Conservation (phyloP, 2,113 vertebrate genomes). For the Lophotis ruficrista region DNA sequence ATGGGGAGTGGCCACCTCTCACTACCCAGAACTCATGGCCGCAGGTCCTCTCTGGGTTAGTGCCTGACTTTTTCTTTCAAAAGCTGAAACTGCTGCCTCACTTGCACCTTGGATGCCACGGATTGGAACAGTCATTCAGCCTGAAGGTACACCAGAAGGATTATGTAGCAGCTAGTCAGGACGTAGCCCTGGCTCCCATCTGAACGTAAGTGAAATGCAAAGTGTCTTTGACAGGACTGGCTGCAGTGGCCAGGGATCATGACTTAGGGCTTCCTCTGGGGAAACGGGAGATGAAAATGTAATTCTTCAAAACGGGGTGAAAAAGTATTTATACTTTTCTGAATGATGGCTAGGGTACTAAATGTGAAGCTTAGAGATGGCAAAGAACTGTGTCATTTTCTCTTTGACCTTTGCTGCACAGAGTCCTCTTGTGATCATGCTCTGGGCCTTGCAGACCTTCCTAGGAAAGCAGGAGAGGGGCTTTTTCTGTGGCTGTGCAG, state of each 20-base stretch:
- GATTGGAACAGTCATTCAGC: background rate
- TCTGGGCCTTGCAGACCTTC: background rate
- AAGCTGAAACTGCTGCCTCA: background rate
- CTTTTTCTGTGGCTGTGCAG: background rate
- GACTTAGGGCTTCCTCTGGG: background rate
- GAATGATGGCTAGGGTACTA: background rate
- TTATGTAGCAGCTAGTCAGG: background rate
- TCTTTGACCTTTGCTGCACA: background rate
- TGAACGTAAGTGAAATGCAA: background rate
- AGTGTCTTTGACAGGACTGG: background rate
- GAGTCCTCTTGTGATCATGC: background rate
- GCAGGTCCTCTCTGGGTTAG: background rate
- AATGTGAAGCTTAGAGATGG: background rate
- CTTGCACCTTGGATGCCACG: background rate
- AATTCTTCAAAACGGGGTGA: background rate
- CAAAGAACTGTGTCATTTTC: background rate
- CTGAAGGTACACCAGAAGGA: background rate
- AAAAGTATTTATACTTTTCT: background rate
- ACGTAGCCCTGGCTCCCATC: background rate
- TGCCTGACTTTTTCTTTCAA: background rate
- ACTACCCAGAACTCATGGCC: background rate
- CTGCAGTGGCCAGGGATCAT: background rate
- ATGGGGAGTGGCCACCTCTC: fast-evolving
- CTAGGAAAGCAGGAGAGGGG: too few relatives aligned
- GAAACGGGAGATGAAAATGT: background rate